Evolutionary conservation across 2,113 vertebrate genomes (phyloP).

Genomic region (Macrotis lagotis): DNA sequence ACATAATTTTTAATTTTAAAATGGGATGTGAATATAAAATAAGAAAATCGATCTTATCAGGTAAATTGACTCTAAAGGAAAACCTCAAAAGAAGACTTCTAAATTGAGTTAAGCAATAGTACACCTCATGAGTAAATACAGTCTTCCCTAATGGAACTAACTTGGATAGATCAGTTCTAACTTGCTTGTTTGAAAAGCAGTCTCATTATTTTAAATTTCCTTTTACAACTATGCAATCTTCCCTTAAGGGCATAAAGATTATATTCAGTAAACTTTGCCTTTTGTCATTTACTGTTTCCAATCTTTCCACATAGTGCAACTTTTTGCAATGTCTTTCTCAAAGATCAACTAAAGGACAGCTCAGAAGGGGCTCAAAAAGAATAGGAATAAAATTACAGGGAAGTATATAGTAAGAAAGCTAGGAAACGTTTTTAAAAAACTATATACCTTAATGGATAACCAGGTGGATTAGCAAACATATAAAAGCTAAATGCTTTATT

Average conservation of each 20-base stretch:
- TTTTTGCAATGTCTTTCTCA: constrained; percentile 11
- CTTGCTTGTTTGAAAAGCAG: not conserved
- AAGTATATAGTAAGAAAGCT: not conserved
- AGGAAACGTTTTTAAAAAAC: not conserved
- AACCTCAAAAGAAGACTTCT: constrained; percentile 13
- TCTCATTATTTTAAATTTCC: not conserved
- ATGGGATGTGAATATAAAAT: not conserved
- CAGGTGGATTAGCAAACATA: not conserved
- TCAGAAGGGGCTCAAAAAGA: not conserved
- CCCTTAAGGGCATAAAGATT: constrained; percentile 15
- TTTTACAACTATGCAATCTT: constrained; percentile 16
- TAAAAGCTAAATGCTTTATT: not conserved
- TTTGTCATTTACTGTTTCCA: not conserved
- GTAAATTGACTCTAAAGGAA: constrained; percentile 36
- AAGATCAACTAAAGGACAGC: constrained; percentile 20
- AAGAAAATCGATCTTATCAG: not conserved
- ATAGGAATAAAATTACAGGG: constrained; percentile 39
- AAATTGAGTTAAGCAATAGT: constrained; percentile 12
- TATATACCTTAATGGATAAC: not conserved
- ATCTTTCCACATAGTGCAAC: not conserved
- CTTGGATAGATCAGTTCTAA: not conserved
- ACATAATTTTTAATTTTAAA: constrained; percentile 13
- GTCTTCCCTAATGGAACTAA: not conserved
- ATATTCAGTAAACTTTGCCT: not conserved
- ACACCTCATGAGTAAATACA: constrained; percentile 7